phyloP scores from a whole-genome alignment of 53 echinoderm and acorn worm species.

The Temnopleurus reevesii region DNA sequence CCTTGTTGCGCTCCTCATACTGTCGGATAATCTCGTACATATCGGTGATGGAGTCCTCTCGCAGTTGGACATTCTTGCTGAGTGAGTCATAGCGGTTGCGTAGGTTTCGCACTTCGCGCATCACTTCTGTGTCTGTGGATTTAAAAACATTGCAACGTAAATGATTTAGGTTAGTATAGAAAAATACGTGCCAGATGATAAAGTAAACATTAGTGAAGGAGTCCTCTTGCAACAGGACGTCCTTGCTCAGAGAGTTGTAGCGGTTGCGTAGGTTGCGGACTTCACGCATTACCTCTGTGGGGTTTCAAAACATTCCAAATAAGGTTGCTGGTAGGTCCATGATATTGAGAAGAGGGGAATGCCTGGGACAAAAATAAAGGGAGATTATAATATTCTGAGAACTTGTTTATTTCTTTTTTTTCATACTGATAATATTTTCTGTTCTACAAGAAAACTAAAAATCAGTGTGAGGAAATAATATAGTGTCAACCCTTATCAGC shows the following conservation, averaged over 20 bases:
- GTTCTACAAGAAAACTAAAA: no score
- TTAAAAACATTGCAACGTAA: not conserved
- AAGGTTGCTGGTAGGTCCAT: no score
- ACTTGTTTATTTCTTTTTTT: no score
- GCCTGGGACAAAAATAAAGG: no score
- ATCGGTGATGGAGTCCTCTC: constrained; percentile 84
- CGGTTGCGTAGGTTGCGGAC: constrained; percentile 72
- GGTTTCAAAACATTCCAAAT: no score
- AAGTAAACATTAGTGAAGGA: constrained; percentile 73
- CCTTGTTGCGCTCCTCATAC: constrained; percentile 80
- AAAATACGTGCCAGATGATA: constrained; percentile 72
- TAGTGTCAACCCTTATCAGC: no score
- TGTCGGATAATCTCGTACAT: constrained; percentile 80
- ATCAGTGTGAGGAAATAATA: no score
- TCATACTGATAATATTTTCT: no score
- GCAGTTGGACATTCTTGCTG: constrained; percentile 75
- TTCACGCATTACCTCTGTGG: constrained; percentile 87
- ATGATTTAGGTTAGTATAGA: no score
- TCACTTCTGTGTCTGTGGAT: constrained; percentile 85
- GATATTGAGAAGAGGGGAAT: no score
- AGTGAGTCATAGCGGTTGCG: constrained; percentile 84
- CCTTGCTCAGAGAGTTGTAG: constrained; percentile 81
- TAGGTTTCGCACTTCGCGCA: constrained; percentile 86
- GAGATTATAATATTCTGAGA: no score
- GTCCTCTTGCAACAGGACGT: constrained; percentile 71